These are phyloP conservation scores for Allolobophora icterica DNA, from an alignment of 2,888 invertebrate genomes.

Conservation along the genomic window DNA sequence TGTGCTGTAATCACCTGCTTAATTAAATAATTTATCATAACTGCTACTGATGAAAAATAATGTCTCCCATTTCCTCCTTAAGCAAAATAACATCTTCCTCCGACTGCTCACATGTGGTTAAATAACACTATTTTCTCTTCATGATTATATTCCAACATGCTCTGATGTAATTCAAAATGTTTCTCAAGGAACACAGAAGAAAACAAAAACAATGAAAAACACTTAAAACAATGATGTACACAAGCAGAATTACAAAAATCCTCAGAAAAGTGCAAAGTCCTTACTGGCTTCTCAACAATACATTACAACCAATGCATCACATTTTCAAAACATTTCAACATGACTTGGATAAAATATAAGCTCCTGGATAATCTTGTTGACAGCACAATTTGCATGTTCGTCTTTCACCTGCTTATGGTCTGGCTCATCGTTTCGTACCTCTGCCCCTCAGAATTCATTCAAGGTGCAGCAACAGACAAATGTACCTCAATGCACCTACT, in stretches of 20 bases:
- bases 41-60: slow-evolving; percentile 1
- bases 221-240: background rate
- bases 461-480: background rate
- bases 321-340: background rate
- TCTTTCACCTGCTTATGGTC: too few species aligned
- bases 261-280: background rate
- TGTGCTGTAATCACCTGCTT: background rate
- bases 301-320: background rate
- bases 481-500: background rate
- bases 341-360: background rate
- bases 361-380: background rate
- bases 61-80: background rate
- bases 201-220: background rate
- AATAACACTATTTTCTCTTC: background rate
- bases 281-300: background rate
- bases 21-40: background rate
- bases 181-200: background rate
- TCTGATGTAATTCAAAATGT: background rate
- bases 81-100: background rate
- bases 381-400: background rate
- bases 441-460: background rate
- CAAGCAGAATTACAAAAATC: background rate
- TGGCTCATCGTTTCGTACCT: too few species aligned
- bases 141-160: background rate
- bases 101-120: background rate